Base-by-base conservation (phyloP, 2,797 vertebrate species). In the Karalla daura region DNA sequence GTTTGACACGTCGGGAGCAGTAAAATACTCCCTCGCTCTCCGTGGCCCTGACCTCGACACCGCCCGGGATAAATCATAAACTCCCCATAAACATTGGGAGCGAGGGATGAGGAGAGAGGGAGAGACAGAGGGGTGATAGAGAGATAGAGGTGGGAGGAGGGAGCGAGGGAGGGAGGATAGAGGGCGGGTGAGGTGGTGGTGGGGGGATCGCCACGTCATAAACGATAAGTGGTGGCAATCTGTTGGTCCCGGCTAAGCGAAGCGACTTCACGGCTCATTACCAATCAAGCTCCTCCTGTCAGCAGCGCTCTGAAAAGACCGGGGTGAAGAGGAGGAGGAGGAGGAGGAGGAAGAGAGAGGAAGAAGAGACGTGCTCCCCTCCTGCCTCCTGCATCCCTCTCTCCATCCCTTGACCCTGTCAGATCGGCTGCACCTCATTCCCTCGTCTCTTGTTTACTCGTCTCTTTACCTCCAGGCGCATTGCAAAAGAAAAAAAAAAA, bases 261-360 rank as follows among this genome's bases (percentile, higher is more conserved):
- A 80, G 76, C 54, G 74, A 77, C 89, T 91, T 91, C 85, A 90
- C 63, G 89, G 87, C 86, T 91, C 90, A 90, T 91, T 91, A 90
- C 80, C 89, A 88, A 88, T 88, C 83, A 85, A 86, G 84, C 83
- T 88, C 89, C 80, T 88, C 83, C 81, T 83, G 87, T 90, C 88
- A 84, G 81, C 76, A 83, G 72, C 7, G 41, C 67, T 86, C 55
- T 15, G 78, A 74, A 37, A 63, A 82, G 72, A 84, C 33, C 54
- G 53, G 61, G 75, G 60, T 58, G 83, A 84, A 59, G 65, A 85
- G 61, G 73, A 80, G 51, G 72, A 80, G 74, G 82, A 69, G n/a
- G n/a, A n/a, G 61, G 75, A 62, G 55, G 83, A 84, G 61, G 65
- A 85, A 59, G 73, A 80, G 51, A 70, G 78, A 73, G 82, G 67